phyloP scores from a whole-genome alignment of 2,113 vertebrate species.

The Elephantulus edwardii region DNA sequence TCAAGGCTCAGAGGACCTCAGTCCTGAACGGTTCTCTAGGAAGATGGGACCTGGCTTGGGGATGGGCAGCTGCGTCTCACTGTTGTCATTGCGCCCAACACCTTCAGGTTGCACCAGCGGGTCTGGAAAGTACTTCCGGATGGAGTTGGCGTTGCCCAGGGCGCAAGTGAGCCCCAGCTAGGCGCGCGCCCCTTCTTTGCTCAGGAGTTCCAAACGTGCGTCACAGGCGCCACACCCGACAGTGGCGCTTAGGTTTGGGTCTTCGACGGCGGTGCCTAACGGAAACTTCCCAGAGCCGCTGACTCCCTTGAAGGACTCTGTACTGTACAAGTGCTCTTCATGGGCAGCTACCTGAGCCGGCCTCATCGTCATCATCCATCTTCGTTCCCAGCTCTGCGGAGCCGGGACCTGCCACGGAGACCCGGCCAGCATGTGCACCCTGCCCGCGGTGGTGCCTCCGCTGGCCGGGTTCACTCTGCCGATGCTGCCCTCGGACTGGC shows the following conservation, averaged over 20 bases:
- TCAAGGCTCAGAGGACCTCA: not conserved
- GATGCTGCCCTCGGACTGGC: not conserved
- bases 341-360: slow-evolving; percentile 87
- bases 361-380: slow-evolving; percentile 35
- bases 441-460: slow-evolving; percentile 57
- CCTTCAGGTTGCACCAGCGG: not conserved
- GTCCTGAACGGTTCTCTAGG: too few species aligned
- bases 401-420: slow-evolving; percentile 69
- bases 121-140: not conserved
- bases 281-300: not conserved
- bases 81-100: not conserved
- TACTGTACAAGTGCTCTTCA: slow-evolving; percentile 80
- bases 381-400: slow-evolving; percentile 30
- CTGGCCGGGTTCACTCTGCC: not conserved
- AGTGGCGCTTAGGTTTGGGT: not conserved
- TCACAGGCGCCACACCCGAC: not conserved
- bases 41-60: not conserved
- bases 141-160: not conserved
- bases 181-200: not conserved
- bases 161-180: not conserved
- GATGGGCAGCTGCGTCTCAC: not conserved
- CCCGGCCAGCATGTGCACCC: slow-evolving; percentile 59
- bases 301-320: slow-evolving; percentile 42
- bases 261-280: not conserved
- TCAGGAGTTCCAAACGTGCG: not conserved